A percentile compares a stretch with the other conserved stretches of the same genome.
These are phyloP conservation scores for Pygoscelis adeliae DNA, from an alignment of 2,113 vertebrate species.

Conservation along the genomic window DNA sequence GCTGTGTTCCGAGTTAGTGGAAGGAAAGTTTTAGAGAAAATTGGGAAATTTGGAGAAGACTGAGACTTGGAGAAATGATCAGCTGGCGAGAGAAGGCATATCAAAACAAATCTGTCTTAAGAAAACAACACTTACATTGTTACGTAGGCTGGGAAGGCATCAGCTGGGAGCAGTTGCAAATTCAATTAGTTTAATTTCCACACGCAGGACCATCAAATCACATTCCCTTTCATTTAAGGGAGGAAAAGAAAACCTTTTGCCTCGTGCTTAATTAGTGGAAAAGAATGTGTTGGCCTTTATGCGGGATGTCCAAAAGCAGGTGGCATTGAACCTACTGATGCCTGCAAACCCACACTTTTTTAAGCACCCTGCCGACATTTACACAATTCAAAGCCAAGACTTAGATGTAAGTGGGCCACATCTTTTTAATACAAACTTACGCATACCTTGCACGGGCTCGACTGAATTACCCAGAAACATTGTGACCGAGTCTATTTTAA, in stretches of 20 bases:
- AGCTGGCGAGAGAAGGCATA: background rate
- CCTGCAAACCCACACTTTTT: background rate
- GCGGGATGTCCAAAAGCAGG: background rate
- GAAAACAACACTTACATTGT: background rate
- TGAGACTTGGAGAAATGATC: background rate
- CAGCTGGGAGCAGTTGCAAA: background rate
- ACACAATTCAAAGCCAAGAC: background rate
- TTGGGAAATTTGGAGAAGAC: slow-evolving; percentile 9
- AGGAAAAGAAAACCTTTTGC: background rate
- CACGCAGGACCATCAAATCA: background rate
- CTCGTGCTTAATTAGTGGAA: background rate
- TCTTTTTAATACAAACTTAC: background rate
- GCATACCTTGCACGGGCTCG: fast-evolving
- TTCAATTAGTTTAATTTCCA: background rate
- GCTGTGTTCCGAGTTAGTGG: background rate
- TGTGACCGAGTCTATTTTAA: background rate
- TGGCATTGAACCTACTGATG: fast-evolving
- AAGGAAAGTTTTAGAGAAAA: slow-evolving; percentile 34
- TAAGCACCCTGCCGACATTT: background rate
- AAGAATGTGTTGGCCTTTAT: background rate
- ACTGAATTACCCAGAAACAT: background rate
- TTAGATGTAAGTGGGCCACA: background rate
- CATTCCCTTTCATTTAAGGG: background rate
- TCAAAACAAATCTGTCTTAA: background rate
- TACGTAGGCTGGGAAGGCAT: background rate